Evolutionary conservation across 2,888 invertebrate species (phyloP), one percentile per base, ranked within the genome.

Genomic region (Trimorus sp.): DNA sequence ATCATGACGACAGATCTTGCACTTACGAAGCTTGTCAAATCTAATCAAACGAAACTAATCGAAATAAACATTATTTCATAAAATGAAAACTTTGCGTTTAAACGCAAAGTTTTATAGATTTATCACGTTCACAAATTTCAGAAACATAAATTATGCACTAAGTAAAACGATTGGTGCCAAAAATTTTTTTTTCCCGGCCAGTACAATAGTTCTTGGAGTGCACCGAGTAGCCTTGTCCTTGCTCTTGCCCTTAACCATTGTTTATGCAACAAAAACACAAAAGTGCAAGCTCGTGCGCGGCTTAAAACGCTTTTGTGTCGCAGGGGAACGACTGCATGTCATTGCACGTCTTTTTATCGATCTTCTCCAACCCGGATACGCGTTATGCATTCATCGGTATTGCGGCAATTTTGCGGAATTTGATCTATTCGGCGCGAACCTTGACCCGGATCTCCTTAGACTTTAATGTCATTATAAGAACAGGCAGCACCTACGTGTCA

Each of bases 361-460:
- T 83, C 74, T 77, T 36, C 8, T n/a, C 60, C 66, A 83, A 77
- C 77, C 83, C 79, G 78, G 82, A 82, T 75, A 66, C 75, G 45
- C 77, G 85, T 85, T 83, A 83, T 78, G 80, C 68, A 83, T 83
- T 81, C 78, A 71, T 78, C 69, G 73, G 51, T 45, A 74, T 79
- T 78, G 76, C 68, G 68, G 58, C 65, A 81, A 85, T 87, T 86
- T 86, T 82, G 73, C 84, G 74, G 79, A 85, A 87, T 82, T 86
- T 87, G 86, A 85, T 86, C 88, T 85, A 86, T 84, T 79, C 81
- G 79, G 82, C 75, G 66, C 77, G 68, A 82, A 86, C 86, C 86
- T 87, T 87, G 89, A 87, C 87, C 87, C 84, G 85, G 87, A 89
- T 89, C 73, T 78, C 68, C 63, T 78, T 75, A 79, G 74, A 74